A percentile compares a stretch with the other conserved stretches of the same genome.
phyloP scores from a whole-genome alignment of 2,113 vertebrate species.

The Forbesichthys agassizii region DNA sequence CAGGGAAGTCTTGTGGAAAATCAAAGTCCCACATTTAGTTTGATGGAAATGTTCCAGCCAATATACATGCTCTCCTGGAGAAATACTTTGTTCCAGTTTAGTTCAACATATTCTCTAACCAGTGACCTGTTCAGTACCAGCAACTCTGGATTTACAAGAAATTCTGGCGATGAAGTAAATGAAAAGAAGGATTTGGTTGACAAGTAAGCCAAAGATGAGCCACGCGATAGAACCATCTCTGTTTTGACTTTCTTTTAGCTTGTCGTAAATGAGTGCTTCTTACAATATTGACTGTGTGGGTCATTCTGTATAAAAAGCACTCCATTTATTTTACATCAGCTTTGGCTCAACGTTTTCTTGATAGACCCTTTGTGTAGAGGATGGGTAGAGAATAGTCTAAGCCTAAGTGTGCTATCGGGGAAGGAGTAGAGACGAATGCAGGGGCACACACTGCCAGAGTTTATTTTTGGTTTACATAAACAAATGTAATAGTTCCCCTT shows the following conservation, averaged over 20 bases:
- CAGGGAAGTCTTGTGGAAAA: slow-evolving; percentile 4
- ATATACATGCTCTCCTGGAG: not conserved
- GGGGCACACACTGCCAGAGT: too few species aligned
- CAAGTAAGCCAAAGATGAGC: not conserved
- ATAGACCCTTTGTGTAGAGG: too few species aligned
- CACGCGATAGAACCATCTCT: too few species aligned
- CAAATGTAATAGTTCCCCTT: too few species aligned
- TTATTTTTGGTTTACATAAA: too few species aligned
- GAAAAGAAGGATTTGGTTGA: not conserved
- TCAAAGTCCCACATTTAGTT: not conserved
- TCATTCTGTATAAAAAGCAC: too few species aligned
- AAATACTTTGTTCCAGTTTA: not conserved
- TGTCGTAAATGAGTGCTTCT: too few species aligned
- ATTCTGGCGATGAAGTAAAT: not conserved
- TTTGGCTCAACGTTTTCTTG: not conserved
- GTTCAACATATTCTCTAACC: not conserved
- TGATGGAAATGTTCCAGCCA: not conserved
- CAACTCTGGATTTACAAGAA: not conserved
- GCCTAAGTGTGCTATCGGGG: too few species aligned
- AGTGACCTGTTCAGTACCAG: not conserved
- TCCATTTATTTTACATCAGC: not conserved
- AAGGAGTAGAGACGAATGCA: too few species aligned
- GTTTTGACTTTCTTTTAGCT: too few species aligned
- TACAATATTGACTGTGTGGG: too few species aligned
- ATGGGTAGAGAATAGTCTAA: too few species aligned